phyloP scores from a whole-genome alignment of 2,113 vertebrate species.

The Elephantulus edwardii region DNA sequence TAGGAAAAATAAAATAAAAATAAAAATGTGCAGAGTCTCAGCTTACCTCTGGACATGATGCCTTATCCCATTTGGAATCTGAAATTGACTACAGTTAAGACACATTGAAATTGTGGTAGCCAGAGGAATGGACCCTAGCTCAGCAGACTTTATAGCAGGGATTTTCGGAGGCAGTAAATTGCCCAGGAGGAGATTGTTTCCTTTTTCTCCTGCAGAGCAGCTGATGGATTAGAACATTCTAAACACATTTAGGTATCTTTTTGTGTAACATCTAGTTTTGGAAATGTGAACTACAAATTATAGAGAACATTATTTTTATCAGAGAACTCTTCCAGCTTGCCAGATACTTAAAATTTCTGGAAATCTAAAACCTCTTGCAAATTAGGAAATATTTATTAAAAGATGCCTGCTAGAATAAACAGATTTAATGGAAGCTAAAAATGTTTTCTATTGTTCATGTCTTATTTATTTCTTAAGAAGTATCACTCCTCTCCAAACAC shows the following conservation, averaged over 20 bases:
- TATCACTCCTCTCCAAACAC: not conserved
- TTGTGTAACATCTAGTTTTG: slow-evolving; percentile 35
- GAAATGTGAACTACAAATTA: slow-evolving; percentile 31
- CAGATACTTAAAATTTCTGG: slow-evolving; percentile 9
- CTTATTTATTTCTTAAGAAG: slow-evolving; percentile 32
- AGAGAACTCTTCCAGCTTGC: slow-evolving; percentile 28
- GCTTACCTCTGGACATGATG: no score
- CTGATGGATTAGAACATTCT: not conserved
- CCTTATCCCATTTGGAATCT: no score
- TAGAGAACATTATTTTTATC: slow-evolving; percentile 26
- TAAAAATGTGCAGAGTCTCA: slow-evolving; percentile 15
- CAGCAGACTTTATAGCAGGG: no score
- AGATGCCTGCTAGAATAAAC: slow-evolving; percentile 27
- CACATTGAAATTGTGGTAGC: no score
- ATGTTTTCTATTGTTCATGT: slow-evolving; percentile 30
- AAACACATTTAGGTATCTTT: slow-evolving; percentile 22
- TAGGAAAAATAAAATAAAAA: slow-evolving; percentile 23
- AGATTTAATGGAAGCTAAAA: slow-evolving; percentile 48
- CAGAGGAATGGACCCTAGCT: no score
- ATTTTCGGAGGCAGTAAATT: no score
- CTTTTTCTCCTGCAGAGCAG: no score
- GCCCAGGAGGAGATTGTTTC: no score
- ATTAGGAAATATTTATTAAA: slow-evolving; percentile 50
- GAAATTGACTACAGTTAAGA: no score
- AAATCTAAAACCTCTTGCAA: slow-evolving; percentile 43